Base-by-base conservation (phyloP, 2,113 vertebrate genomes). In the Cromileptes altivelis region DNA sequence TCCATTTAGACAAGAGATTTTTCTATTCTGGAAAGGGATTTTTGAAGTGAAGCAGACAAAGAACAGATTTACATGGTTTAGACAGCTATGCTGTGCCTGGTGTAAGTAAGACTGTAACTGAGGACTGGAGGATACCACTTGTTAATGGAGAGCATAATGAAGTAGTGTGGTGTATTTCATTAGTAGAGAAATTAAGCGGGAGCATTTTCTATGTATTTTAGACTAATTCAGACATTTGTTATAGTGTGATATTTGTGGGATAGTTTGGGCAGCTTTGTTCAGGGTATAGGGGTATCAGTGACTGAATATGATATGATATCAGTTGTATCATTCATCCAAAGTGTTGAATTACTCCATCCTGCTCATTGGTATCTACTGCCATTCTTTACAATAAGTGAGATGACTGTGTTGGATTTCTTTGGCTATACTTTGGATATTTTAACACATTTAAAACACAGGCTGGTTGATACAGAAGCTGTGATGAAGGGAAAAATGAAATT, bases 21-120 rank as follows among this genome's bases (percentile, higher is more conserved):
- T 88, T 86, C 69, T 63, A 68, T 69, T 85, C 81, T 84, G 75
- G 72, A 87, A 49, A 88, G 81, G 70, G 79, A 88, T 79, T 88
- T 90, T 87, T 89, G 78, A 94, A 91, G 91, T 81, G 89, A 81
- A 82, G 77, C 81, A 89, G 90, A 90, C 85, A 85, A 80, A 86
- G 70, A 75, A 71, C 91, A 88, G 87, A 89, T 82, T 86, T 92
- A 56, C 88, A 85, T 85, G 86, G 79, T 91, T 94, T 81, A 80
- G 88, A 89, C 81, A 89, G 89, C 81, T 79, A 65, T 71, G 81
- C 79, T 85, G 61, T 15, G 71, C 45, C 37, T 60, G 62, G 57
- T 70, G 73, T 30, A n/a, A 72, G 64, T 33, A 64, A 61, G 50
- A 65, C 52, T 33, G 78, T 40, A 72, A 63, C 50, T 25, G 17